Evolutionary conservation across 2,888 invertebrate genomes (phyloP).

Genomic region (Coelinius sp.): DNA sequence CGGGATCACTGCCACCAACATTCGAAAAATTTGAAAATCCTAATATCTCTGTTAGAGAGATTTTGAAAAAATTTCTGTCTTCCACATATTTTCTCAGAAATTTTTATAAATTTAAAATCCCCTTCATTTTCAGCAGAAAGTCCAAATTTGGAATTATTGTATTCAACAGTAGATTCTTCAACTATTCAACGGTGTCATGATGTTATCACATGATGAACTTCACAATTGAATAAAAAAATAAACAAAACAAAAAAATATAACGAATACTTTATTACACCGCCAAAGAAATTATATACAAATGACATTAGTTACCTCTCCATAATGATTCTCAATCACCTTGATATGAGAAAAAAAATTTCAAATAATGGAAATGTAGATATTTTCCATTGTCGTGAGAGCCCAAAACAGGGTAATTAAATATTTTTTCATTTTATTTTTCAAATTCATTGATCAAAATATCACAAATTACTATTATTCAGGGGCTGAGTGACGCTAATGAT

Average conservation of each 20-base stretch:
- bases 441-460: not conserved
- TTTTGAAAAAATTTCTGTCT: too few species aligned
- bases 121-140: too few species aligned
- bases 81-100: too few species aligned
- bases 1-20: constrained; percentile 22
- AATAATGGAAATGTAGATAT: not conserved
- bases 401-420: not conserved
- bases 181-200: too few species aligned
- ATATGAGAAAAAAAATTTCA: not conserved
- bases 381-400: not conserved
- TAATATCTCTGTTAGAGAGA: not conserved
- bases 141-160: too few species aligned
- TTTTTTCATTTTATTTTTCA: constrained; percentile 7
- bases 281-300: constrained; percentile 30
- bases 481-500: constrained; percentile 5
- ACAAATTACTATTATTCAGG: not conserved
- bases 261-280: constrained; percentile 30
- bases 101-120: too few species aligned
- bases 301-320: constrained; percentile 18
- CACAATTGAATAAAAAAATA: too few species aligned
- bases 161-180: too few species aligned
- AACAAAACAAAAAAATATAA: not conserved
- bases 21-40: not conserved
- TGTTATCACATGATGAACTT: too few species aligned
- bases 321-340: constrained; percentile 7